Base-by-base conservation (phyloP, 92 coral and sea anemone genomes). In the Parazoanthus swiftii region DNA sequence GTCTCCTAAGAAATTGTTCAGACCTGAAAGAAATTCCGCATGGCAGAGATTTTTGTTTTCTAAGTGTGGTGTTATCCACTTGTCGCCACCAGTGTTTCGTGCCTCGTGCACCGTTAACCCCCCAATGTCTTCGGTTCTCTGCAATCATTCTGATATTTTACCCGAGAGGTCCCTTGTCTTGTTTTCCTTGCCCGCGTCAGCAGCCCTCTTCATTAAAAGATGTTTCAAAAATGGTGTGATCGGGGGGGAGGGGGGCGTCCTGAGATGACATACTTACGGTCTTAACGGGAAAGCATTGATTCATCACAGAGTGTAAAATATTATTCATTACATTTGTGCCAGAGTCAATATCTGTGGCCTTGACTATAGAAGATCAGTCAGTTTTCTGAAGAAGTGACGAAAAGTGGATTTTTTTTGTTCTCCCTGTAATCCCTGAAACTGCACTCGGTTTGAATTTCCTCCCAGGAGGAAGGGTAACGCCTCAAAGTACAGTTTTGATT, bases 11-110 rank as follows among this genome's bases (percentile, higher is more conserved):
- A 68, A 70, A 37, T 81, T 54, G 58, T 85, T 85, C 58, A 85
- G 88, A 85, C 66, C 66, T 67, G 63, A 78, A 37, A 70, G 79
- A 85, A 85, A 66, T 36, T 85, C 29, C 42, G 67, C 67, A 70
- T 73, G 80, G 88, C 68, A 68, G 59, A 77, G 79, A 70, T 88
- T 35, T 88, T 8, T 63, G 46, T 88, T 88, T 88, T 81, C 90
- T 88, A 68, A 88, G 85, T 51, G 77, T 77, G 76, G 59, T 77
- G 48, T 88, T 59, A 68, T 88, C 90, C 85, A 87, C 90, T 70
- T 67, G 73, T 43, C 78, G 79, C 89, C 89, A 86, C 86, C 86
- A 82, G 86, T 63, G 86, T 48, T 56, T 56, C 43, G 36, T 85
- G 51, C 79, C 66, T 58, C 77, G 77, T 8, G 44, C 54, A 76